Evolutionary conservation across 2,113 vertebrate species (phyloP), one percentile per base, ranked within the genome.

Genomic region (Peromyscus maniculatus): DNA sequence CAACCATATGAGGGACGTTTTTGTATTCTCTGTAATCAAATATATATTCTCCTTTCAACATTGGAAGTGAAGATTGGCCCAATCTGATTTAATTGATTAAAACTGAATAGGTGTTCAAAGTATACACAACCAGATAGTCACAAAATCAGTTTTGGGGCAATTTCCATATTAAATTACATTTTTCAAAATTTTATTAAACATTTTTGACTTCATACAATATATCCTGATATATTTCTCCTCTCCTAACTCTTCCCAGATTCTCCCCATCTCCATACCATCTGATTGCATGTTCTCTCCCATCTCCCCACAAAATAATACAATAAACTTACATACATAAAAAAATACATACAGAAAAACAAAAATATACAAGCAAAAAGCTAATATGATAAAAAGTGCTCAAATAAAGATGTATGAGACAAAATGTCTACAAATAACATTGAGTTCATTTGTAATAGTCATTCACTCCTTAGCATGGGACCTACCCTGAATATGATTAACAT

Each of bases 201-300:
- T 6, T 5, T 39, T 3, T 62, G 46, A 52, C 26, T 83, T 84
- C 57, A 84, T 39, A 62, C 11, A 39, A 39, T 62, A 26, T 43
- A 43, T 2, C 24, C 57, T 62, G 12, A 39, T 62, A 6, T 83
- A 16, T 39, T 43, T 62, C 2, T n/a, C 3, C 80, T 62, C 12
- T 28, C 3, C 24, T 12, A 9, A 62, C 10, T 24, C 12, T 62
- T 62, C n/a, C n/a, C 22, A 62, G 22, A 84, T 62, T 24, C n/a
- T 83, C 57, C n/a, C 7, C 7, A 39, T 17, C 36, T 28, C 13
- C 80, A 1, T 62, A 62, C n/a, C 12, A 62, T 62, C 7, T 26
- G 0, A 28, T 39, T 59, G 36, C 22, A 39, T 17, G 36, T 12
- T 39, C 11, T 43, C 1, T 12, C 1, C 2, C 22, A 7, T 62